Conservation (phyloP, 2,113 vertebrate genomes). For the Podocnemis expansa region DNA sequence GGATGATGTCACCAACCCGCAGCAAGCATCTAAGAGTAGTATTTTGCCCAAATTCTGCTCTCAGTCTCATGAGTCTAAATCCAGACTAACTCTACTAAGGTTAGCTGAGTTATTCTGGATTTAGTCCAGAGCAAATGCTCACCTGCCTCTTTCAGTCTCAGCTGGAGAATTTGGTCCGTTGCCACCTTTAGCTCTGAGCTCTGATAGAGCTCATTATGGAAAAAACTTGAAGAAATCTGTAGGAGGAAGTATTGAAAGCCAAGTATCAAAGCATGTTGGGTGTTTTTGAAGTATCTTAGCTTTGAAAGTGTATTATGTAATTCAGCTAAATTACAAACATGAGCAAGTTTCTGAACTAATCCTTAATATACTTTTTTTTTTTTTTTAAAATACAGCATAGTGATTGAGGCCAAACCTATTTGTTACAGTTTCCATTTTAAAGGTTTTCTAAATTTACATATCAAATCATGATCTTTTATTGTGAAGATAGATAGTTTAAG, state of each 20-base stretch:
- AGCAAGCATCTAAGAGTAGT: neutral
- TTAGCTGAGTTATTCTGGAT: neutral
- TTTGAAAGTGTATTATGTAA: neutral
- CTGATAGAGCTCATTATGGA: neutral
- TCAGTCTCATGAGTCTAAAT: neutral
- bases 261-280: neutral
- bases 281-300: neutral
- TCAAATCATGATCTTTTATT: neutral
- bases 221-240: neutral
- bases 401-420: conserved; percentile 22
- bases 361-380: conserved; percentile 5
- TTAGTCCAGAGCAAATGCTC: neutral
- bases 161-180: neutral
- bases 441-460: neutral
- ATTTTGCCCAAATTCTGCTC: neutral
- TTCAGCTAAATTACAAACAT: conserved; percentile 8
- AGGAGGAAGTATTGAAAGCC: neutral
- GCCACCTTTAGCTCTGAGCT: neutral
- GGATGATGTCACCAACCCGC: neutral
- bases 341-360: conserved; percentile 14
- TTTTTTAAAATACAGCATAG: conserved; percentile 13
- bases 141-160: neutral
- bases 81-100: neutral
- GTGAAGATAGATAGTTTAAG: neutral
- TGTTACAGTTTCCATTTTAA: neutral